Evolutionary conservation across 2,797 vertebrate genomes (phyloP), one percentile per base, ranked within the genome.

Genomic region (Chaetodon trifasciatus): DNA sequence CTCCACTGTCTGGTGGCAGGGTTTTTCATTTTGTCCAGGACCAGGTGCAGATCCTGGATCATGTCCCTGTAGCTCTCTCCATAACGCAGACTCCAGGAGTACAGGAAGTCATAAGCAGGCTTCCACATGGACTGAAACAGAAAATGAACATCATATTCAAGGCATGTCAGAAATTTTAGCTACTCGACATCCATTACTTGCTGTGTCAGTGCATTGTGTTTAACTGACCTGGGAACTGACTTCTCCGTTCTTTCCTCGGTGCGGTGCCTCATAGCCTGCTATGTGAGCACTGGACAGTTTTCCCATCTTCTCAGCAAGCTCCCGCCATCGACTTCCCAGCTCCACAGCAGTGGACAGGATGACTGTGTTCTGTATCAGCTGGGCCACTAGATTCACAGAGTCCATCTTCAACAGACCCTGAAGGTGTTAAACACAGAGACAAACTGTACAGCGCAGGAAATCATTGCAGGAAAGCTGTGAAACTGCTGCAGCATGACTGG

Each of bases 41-140:
- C 92, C 79, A 96, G 94, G 17, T 99, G 98, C 40, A 99, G 95
- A 75, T 99, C 98, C 93, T 99, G 98, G 76, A 99, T 94, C 92
- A 99, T 94, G 8, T 98, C 98, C 88, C 94, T 95, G 94, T 97
- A 97, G 89, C 95, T 95, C 1, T 96, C 96, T 83, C 97, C 97
- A 1, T 98, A 98, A 57, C 95, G 96, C 81, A 95, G 93, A 81
- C 96, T 97, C 98, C 98, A 99, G 0, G 96, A 95, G 76, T 97
- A 97, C 8, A 99, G 96, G 88, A 99, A 99, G 91, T 99, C 98
- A 85, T 98, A 99, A 7, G 98, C 98, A 77, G 98, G 98, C 82
- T 99, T 99, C 98, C 98, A 99, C 98, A 98, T 99, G 56, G 96
- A 96, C 98, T 99, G 70, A 46, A 93, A 85, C 28, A 70, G 3